phyloP scores from a whole-genome alignment of 2,113 vertebrate species.

The Tyrannus savana region DNA sequence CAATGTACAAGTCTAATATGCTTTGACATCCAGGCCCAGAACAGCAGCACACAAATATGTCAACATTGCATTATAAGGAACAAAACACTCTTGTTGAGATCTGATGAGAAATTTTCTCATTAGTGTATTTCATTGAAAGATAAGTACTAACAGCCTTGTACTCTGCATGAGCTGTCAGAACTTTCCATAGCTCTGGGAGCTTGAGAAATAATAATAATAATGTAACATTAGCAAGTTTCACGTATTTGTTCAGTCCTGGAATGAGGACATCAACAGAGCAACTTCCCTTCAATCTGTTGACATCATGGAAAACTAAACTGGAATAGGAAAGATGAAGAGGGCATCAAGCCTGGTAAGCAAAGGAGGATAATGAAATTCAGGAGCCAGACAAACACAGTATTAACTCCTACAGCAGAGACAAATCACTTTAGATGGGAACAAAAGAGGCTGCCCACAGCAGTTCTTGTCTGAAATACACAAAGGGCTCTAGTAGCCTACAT shows the following conservation, averaged over 20 bases:
- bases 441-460: not conserved
- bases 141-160: not conserved
- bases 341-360: not conserved
- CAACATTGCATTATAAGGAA: slow-evolving; percentile 32
- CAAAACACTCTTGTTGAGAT: slow-evolving; percentile 40
- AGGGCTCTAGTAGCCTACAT: not conserved
- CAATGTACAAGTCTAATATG: slow-evolving; percentile 8
- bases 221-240: not conserved
- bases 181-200: not conserved
- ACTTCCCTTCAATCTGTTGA: not conserved
- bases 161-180: slow-evolving; percentile 49
- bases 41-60: slow-evolving; percentile 41
- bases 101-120: slow-evolving; percentile 51
- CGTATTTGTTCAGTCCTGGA: not conserved
- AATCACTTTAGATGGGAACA: not conserved
- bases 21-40: slow-evolving; percentile 14
- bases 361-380: not conserved
- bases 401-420: not conserved
- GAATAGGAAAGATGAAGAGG: not conserved
- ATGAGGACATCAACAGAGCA: not conserved
- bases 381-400: not conserved
- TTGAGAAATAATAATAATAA: slow-evolving; percentile 7
- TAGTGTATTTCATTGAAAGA: slow-evolving; percentile 44
- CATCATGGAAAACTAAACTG: slow-evolving; percentile 10
- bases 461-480: not conserved